phyloP scores from a whole-genome alignment of 1,140 invertebrate genomes.

The Trypoxylus dichotomus region DNA sequence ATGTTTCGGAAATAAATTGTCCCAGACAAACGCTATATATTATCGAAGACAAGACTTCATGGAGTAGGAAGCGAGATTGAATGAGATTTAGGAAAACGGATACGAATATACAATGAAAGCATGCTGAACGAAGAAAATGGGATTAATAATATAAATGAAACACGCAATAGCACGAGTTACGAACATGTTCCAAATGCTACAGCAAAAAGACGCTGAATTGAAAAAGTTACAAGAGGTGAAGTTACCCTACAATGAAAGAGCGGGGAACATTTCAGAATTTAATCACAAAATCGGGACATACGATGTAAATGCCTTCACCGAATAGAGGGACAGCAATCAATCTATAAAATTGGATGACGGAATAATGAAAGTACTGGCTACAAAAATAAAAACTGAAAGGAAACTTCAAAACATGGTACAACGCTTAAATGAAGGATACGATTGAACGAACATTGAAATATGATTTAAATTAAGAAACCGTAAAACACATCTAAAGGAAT shows the following conservation, averaged over 20 bases:
- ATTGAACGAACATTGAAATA: background rate
- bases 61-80: too few species aligned
- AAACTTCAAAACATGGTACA: background rate
- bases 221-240: background rate
- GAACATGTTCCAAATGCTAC: background rate
- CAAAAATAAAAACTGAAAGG: background rate
- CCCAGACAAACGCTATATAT: too few species aligned
- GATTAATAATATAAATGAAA: too few species aligned
- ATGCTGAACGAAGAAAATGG: too few species aligned
- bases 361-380: conserved; percentile 1
- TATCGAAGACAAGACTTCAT: too few species aligned
- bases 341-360: conserved; percentile 1
- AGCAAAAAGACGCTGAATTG: background rate
- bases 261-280: background rate
- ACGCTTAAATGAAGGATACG: background rate
- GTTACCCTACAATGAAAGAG: background rate
- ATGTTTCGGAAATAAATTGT: too few species aligned
- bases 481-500: too few species aligned
- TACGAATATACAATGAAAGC: too few species aligned
- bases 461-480: too few species aligned
- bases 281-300: background rate
- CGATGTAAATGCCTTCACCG: conserved; percentile 1
- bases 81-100: too few species aligned
- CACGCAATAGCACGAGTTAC: background rate
- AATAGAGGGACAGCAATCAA: background rate